Conservation (phyloP, 2,888 invertebrate genomes). For the Emmelina monodactyla region DNA sequence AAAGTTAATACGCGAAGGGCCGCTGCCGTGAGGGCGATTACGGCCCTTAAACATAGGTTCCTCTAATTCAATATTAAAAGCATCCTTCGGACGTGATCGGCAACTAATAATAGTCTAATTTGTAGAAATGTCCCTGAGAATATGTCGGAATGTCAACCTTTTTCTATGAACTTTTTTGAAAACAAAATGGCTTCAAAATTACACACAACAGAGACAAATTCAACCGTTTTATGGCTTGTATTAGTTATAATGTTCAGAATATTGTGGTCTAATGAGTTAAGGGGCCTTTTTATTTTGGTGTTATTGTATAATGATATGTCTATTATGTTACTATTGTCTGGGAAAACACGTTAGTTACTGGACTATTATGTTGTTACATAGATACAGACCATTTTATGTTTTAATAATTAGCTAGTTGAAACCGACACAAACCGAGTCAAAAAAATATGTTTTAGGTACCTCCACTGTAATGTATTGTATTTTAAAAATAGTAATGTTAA, state of each 20-base stretch:
- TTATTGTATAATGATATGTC: too few species aligned
- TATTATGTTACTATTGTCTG: too few species aligned
- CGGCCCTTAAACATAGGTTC: conserved; percentile 60
- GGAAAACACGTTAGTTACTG: too few species aligned
- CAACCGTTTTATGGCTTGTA: too few species aligned
- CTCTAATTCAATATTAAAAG: conserved; percentile 67
- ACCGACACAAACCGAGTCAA: too few species aligned
- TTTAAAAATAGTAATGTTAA: too few species aligned
- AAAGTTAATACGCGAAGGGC: conserved; percentile 51
- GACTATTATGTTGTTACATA: too few species aligned
- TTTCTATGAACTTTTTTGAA: conserved; percentile 34
- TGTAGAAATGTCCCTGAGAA: conserved; percentile 64
- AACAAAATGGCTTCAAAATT: conserved; percentile 50
- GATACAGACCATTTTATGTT: too few species aligned
- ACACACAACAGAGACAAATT: too few species aligned
- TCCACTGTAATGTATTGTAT: too few species aligned
- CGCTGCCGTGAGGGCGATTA: conserved; percentile 52
- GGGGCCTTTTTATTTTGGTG: conserved; percentile 7
- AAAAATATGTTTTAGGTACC: too few species aligned
- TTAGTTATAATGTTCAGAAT: conserved; percentile 12
- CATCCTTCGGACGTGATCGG: conserved; percentile 62
- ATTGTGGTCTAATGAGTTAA: background rate
- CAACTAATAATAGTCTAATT: conserved; percentile 65
- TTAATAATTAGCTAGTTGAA: too few species aligned
- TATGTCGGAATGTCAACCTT: conserved; percentile 60